Conservation (phyloP, 2,797 vertebrate genomes). For the Loris lydekkerianus region DNA sequence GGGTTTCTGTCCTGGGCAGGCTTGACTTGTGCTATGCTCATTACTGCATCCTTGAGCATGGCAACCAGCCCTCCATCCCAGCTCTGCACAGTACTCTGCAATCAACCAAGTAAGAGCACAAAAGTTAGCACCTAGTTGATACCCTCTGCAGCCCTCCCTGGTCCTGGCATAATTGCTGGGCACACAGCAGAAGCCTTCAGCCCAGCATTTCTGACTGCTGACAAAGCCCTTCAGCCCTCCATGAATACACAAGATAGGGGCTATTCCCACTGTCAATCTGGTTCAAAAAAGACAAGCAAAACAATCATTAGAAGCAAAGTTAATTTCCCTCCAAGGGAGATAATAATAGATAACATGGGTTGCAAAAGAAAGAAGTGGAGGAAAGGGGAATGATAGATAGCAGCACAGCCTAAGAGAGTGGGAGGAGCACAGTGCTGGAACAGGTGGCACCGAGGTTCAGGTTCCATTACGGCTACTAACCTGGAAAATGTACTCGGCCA, state of each 20-base stretch:
- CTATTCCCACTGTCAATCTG: neutral
- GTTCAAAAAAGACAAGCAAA: neutral
- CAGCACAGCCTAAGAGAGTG: neutral
- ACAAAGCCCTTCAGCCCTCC: neutral
- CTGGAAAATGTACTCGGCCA: neutral
- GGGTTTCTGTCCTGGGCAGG: neutral
- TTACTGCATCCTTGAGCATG: neutral
- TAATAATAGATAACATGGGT: neutral
- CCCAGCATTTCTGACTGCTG: neutral
- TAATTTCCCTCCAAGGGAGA: neutral
- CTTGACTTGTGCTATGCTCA: neutral
- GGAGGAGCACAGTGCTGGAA: neutral
- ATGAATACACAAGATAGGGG: neutral
- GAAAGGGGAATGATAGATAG: neutral
- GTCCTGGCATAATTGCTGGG: neutral
- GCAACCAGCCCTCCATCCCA: no score
- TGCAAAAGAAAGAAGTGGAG: neutral
- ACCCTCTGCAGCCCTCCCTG: neutral
- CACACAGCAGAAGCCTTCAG: neutral
- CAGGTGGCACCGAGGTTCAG: neutral
- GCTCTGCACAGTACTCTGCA: neutral
- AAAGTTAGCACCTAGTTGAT: neutral
- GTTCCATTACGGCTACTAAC: no score
- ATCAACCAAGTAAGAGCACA: neutral
- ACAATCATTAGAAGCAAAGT: neutral